Base-by-base conservation (phyloP, 2,113 vertebrate genomes). In the Channa argus region DNA sequence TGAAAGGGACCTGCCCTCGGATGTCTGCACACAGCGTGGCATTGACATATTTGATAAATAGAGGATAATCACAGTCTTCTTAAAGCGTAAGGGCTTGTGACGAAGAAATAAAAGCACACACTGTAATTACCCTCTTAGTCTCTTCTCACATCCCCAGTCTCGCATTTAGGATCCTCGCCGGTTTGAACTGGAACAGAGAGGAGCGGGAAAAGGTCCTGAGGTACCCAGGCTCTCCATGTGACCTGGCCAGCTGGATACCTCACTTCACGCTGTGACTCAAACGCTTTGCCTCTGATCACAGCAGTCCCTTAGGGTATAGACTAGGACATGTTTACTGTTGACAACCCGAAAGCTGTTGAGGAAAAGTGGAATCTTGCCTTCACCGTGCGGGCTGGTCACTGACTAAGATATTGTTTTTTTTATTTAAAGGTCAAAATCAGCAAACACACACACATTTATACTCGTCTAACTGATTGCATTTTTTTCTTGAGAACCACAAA, bases 251-350 rank as follows among this genome's bases (percentile, higher is more conserved):
- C 55, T 47, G 68, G 78, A 38, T 41, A 6, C 61, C 7, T n/a
- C 46, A 8, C 3, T 24, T 80, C 47, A 64, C 3, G 60, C 73
- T 56, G 34, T 38, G 45, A 3, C 15, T 65, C 45, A 43, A 24
- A 60, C 33, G 3, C 3, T 53, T 44, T 45, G 38, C 50, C 61
- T 53, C 37, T 60, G 70, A 85, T 85, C 50, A 44, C 65, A 63
- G 65, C 74, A 0, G 8, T 50, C 13, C 52, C 51, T 9, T 1
- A 54, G 43, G 41, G 12, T n/a, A 49, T 13, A 52, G 12, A 50
- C 54, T 1, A 14, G 11, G 37, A 61, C 41, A 54, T 78, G 53
- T 70, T 78, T 78, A 78, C 49, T 45, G 15, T 10, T 62, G 50
- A 51, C 71, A 46, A 51, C n/a, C 73, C 15, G 6, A 34, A n/a